Evolutionary conservation across 2,888 invertebrate species (phyloP).

Genomic region (Tinea trinotella): DNA sequence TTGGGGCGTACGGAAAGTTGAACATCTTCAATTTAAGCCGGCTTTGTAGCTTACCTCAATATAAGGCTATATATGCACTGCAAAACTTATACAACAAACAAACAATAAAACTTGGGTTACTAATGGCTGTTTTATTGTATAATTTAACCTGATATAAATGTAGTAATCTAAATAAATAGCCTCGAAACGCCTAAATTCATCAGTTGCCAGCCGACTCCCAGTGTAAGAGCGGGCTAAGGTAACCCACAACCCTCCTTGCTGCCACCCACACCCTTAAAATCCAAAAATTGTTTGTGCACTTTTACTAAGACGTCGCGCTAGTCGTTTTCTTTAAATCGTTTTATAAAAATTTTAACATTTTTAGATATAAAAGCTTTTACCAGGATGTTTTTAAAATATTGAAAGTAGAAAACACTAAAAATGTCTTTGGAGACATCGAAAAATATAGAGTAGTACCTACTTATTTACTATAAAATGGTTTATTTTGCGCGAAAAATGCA

Average conservation of each 20-base stretch:
- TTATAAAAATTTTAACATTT: slow-evolving; percentile 4
- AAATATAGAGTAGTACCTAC: too few relatives aligned
- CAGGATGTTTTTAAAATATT: not conserved
- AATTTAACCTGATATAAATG: not conserved
- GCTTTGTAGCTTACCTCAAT: slow-evolving; percentile 6
- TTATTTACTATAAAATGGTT: too few relatives aligned
- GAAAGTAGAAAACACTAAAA: not conserved
- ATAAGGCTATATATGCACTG: too few relatives aligned
- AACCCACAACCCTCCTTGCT: not conserved
- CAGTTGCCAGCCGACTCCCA: too few relatives aligned
- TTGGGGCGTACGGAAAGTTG: not conserved
- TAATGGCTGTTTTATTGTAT: too few relatives aligned
- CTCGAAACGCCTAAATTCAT: not conserved
- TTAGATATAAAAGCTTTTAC: not conserved
- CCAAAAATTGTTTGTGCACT: slow-evolving; percentile 12
- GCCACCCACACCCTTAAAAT: not conserved
- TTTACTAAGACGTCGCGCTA: not conserved
- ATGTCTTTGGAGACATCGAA: too few relatives aligned
- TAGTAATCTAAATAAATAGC: not conserved
- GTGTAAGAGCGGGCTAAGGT: not conserved
- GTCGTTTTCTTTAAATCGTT: slow-evolving; percentile 12
- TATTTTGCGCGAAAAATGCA: too few relatives aligned
- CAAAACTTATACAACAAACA: too few relatives aligned
- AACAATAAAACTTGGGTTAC: too few relatives aligned
- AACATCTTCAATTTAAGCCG: slow-evolving; percentile 15